phyloP scores from a whole-genome alignment of 2,888 invertebrate species.

The Xestoiulus laeticollis region DNA sequence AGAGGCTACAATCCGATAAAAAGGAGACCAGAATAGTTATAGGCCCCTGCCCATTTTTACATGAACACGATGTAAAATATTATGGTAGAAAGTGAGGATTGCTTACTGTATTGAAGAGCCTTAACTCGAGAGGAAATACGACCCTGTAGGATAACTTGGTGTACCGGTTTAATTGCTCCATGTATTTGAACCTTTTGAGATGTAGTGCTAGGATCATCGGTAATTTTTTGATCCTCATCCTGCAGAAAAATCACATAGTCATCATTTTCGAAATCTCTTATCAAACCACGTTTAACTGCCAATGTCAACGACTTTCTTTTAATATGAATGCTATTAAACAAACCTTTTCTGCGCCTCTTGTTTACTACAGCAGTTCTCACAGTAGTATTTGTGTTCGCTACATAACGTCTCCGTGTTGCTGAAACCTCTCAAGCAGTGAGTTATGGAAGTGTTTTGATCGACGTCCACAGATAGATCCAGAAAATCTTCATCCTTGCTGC shows the following conservation, averaged over 20 bases:
- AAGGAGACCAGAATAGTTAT: too few species aligned
- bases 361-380: constrained; percentile 98
- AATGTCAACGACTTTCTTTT: too few species aligned
- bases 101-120: constrained; percentile 95
- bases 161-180: constrained; percentile 98
- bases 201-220: constrained; percentile 98
- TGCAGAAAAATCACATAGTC: constrained; percentile 59
- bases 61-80: too few species aligned
- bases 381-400: constrained; percentile 99
- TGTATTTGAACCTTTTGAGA: constrained; percentile 95
- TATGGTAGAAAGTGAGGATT: too few species aligned
- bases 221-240: constrained; percentile 98
- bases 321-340: neutral
- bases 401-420: constrained; percentile 98
- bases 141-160: constrained; percentile 99
- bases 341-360: constrained; percentile 86
- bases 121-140: constrained; percentile 96
- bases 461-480: constrained; percentile 99
- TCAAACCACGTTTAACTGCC: neutral
- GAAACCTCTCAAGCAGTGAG: constrained; percentile 96
- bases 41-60: too few species aligned
- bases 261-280: too few species aligned
- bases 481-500: constrained; percentile 99
- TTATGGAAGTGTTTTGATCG: constrained; percentile 99
- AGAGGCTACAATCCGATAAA: too few species aligned